Evolutionary conservation across 30 jellyfish, hydroid and myxozoan species (phyloP).

Genomic region (Mastigias papua): DNA sequence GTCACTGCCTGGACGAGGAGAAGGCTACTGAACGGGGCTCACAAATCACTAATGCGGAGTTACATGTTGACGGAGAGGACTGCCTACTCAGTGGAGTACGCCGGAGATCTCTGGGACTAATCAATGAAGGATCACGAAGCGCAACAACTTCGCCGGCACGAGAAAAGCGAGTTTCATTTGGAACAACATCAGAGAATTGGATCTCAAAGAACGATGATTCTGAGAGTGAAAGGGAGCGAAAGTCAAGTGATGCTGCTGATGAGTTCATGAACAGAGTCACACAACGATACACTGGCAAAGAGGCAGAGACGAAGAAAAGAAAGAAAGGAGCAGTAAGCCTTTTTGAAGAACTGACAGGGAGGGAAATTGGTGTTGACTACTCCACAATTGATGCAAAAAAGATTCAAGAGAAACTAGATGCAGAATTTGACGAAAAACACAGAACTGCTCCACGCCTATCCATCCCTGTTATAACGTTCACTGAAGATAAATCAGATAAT

Average conservation of each 20-base stretch:
- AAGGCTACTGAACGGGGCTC: not conserved
- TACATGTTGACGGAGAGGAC: slow-evolving; percentile 23
- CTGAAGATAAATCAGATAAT: slow-evolving; percentile 10
- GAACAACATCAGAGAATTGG: slow-evolving; percentile 9
- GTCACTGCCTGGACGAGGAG: slow-evolving; percentile 7
- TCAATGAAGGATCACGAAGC: slow-evolving; percentile 12
- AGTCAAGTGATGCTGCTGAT: slow-evolving; percentile 45
- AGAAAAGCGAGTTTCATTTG: not conserved
- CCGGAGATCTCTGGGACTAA: slow-evolving; percentile 60
- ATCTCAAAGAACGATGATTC: not conserved
- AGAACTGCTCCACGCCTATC: slow-evolving; percentile 1
- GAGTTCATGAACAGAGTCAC: slow-evolving; percentile 34
- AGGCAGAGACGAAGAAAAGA: not conserved
- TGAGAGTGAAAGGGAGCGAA: slow-evolving; percentile 6
- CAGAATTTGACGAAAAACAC: slow-evolving; percentile 40
- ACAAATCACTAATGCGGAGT: slow-evolving; percentile 3
- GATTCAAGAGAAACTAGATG: slow-evolving; percentile 54
- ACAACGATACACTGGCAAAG: slow-evolving; percentile 6
- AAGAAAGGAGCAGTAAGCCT: slow-evolving; percentile 50
- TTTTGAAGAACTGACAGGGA: slow-evolving; percentile 57
- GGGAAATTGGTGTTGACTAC: slow-evolving; percentile 68
- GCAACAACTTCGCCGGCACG: slow-evolving; percentile 15
- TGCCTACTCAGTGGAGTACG: slow-evolving; percentile 67
- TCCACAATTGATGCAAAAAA: slow-evolving; percentile 44
- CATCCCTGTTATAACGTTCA: slow-evolving; percentile 32